Base-by-base conservation (phyloP, 2,797 vertebrate species). In the Babyrousa celebensis region DNA sequence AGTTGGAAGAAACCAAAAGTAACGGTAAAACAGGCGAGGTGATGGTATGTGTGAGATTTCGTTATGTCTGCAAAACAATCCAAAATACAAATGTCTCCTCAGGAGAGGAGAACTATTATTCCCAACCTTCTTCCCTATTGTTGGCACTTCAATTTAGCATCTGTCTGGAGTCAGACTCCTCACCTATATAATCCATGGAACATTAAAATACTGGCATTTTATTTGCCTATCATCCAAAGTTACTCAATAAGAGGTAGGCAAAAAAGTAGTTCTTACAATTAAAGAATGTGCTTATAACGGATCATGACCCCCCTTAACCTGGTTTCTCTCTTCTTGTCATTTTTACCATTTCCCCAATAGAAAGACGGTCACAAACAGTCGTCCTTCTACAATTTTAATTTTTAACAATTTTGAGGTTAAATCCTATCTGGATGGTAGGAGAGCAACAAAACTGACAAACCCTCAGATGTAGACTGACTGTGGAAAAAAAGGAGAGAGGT, bases 281-380 rank as follows among this genome's bases (percentile, higher is more conserved):
- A 96, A 94, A n/a, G 74, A 96, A 84, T 89, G 40, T 94, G 43
- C 25, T 85, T 84, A 67, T 20, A 43, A 83, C 15, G 12, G 25
- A 29, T 60, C 23, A 72, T n/a, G 21, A 83, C 8, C 65, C 32
- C 71, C 60, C 48, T 97, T 56, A 91, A 92, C 71, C 36, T 89
- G 78, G n/a, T 72, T 83, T 78, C n/a, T 77, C 32, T 77, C 60
- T 20, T 58, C 5, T 23, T 65, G 27, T 75, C n/a, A 17, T 86
- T 88, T 62, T 67, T 48, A 48, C 60, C 9, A 82, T 48, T 90
- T 71, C 71, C 82, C 71, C 17, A 65, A 63, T 58, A 21, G 67
- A 70, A 93, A 43, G 54, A 72, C 36, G 54, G 32, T 54, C 12
- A 23, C 43, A 32, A 25, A 82, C 32, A 87, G 54, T 23, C n/a